Percentiles rank a stretch among this genome's conserved stretches.
These are phyloP conservation scores for Tricholauxania praeusta DNA, from an alignment of 2,888 invertebrate species.

Conservation along the genomic window DNA sequence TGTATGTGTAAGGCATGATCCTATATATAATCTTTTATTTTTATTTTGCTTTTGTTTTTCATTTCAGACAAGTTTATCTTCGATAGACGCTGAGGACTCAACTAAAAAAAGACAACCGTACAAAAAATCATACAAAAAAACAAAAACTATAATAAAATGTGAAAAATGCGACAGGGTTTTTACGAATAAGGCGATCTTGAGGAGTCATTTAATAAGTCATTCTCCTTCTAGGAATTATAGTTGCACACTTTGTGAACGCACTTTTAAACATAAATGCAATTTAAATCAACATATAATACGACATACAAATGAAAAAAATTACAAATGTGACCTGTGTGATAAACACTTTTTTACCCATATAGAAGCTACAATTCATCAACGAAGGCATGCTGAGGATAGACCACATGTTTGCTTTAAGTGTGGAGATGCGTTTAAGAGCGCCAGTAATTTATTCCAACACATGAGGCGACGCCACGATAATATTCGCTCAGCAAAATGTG, in stretches of 20 bases:
- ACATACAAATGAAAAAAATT: slow-evolving; percentile 14
- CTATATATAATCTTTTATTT: too few species aligned
- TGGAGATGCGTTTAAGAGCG: slow-evolving; percentile 69
- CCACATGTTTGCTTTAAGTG: slow-evolving; percentile 72
- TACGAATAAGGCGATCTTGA: not conserved
- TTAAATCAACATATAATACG: slow-evolving; percentile 6
- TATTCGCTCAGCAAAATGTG: slow-evolving; percentile 24
- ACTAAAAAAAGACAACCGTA: too few species aligned
- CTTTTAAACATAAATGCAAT: slow-evolving; percentile 7
- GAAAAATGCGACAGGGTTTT: slow-evolving; percentile 7
- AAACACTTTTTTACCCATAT: slow-evolving; percentile 30
- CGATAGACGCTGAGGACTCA: too few species aligned
- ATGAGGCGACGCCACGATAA: slow-evolving; percentile 42
- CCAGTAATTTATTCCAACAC: slow-evolving; percentile 6
- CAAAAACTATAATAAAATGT: not conserved
- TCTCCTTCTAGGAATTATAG: slow-evolving; percentile 1
- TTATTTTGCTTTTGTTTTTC: too few species aligned
- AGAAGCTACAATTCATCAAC: slow-evolving; percentile 42
- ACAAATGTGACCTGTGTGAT: slow-evolving; percentile 34
- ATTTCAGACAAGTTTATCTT: too few species aligned
- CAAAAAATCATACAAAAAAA: too few species aligned
- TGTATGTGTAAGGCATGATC: too few species aligned
- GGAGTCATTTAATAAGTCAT: not conserved
- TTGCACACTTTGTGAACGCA: slow-evolving; percentile 19
- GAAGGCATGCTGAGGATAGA: slow-evolving; percentile 70